phyloP scores from a whole-genome alignment of 2,797 vertebrate genomes.

The Tragopan temminckii region DNA sequence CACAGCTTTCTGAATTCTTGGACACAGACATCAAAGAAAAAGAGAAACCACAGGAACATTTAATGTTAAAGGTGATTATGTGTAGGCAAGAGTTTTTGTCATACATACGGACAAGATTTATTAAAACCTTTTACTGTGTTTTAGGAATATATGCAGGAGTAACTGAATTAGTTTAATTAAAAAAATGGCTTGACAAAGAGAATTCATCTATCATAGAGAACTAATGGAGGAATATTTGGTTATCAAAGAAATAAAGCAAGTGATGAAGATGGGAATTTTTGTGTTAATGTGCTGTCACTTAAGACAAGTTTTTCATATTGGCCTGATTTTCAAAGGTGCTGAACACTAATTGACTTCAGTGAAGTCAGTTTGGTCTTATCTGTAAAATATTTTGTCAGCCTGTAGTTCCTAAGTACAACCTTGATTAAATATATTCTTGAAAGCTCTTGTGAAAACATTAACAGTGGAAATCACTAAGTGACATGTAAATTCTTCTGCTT shows the following conservation, averaged over 20 bases:
- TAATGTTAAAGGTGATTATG: conserved; percentile 81
- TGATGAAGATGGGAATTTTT: not conserved
- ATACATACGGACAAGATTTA: not conserved
- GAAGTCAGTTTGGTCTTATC: not conserved
- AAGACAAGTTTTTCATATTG: not conserved
- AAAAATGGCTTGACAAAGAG: not conserved
- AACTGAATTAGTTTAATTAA: not conserved
- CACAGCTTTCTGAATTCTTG: conserved; percentile 75
- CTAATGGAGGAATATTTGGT: not conserved
- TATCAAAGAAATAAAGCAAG: not conserved
- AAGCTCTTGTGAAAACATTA: not conserved
- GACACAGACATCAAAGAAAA: conserved; percentile 67
- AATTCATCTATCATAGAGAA: not conserved
- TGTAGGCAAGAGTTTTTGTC: not conserved
- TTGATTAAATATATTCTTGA: not conserved
- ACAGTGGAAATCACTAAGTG: not conserved
- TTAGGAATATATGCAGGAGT: not conserved
- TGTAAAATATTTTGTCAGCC: not conserved
- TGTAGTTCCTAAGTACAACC: not conserved
- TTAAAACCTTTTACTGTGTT: not conserved
- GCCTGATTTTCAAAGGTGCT: not conserved
- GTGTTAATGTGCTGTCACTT: not conserved
- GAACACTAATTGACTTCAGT: not conserved
- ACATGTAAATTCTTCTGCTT: not conserved
- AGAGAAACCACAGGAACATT: conserved; percentile 74